A percentile compares a stretch with the other conserved stretches of the same genome.
These are phyloP conservation scores for Brachyrhaphis roseni DNA, from an alignment of 2,797 vertebrate species.

Conservation along the genomic window DNA sequence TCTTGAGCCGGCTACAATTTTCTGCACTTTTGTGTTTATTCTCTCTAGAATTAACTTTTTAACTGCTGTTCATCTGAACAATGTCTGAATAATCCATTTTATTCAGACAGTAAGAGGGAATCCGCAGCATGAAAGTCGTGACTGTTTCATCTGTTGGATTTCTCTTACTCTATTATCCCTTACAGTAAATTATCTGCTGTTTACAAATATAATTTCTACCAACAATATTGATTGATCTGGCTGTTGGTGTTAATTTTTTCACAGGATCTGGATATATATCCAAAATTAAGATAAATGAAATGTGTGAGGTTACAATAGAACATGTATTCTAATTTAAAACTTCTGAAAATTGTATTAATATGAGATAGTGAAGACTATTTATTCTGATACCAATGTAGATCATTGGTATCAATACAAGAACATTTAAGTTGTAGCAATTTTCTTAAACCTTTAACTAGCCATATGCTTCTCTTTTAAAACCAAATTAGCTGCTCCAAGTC, in stretches of 20 bases:
- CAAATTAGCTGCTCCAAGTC: no score
- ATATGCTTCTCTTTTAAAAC: no score
- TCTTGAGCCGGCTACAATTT: background rate
- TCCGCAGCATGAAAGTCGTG: background rate
- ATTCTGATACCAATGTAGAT: background rate
- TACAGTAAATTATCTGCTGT: background rate
- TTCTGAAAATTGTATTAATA: background rate
- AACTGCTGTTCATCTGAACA: background rate
- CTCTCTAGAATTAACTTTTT: background rate
- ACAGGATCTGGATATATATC: background rate
- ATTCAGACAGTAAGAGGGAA: background rate
- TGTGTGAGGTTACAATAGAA: background rate
- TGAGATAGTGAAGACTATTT: background rate
- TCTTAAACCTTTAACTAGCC: no score
- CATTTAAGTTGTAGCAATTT: no score
- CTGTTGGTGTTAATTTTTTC: background rate
- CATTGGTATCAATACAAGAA: no score
- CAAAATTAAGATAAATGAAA: background rate
- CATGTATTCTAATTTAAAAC: background rate
- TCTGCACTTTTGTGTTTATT: no score
- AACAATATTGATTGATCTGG: background rate
- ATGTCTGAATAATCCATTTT: background rate
- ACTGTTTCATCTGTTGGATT: background rate
- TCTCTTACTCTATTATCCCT: background rate
- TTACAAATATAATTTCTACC: background rate